Evolutionary conservation across 2,888 invertebrate species (phyloP), one percentile per base, ranked within the genome.

Genomic region (Scrobipalpa costella): DNA sequence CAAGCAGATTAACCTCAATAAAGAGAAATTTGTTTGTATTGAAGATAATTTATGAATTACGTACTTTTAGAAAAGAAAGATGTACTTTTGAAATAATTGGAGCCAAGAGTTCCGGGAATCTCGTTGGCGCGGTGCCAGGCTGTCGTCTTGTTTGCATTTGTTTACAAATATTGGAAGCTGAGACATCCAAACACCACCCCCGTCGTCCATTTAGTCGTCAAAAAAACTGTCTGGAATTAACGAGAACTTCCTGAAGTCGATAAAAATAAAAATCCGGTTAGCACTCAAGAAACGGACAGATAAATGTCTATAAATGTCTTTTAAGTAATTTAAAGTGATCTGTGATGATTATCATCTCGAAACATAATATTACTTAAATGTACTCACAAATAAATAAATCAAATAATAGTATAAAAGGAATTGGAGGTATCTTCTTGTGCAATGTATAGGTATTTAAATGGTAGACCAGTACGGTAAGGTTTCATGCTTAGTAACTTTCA

Each of bases 151-250:
- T 75, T 72, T 68, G 69, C 64, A 68, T 73, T 75, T 81, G 78
- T 83, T 83, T 80, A 81, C 79, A 78, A 82, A 83, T 78, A 81
- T 78, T 78, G 71, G 71, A 52, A 50, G 34, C 9, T 7, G 49
- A 49, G 49, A 61, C 34, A 8, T 44, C 44, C 59, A 59, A 59
- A 58, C 40, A 40, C 13, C 9, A 17, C n/a, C 33, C 44, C 44
- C 15, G n/a, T 59, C 27, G 34, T 15, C 49, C 49, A 49, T 19
- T 19, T 49, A 49, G 2, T 15, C n/a, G 1, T 19, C 49, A 55
- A 55, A 55, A 34, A 55, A 7, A 55, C 15, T 55, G 34, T n/a
- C 49, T 17, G 49, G 17, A 49, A 17, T 17, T 9, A 40, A 13
- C 3, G 40, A 40, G 40, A 17, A 19, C 5, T 27, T 27, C 27